phyloP scores from a whole-genome alignment of 30 jellyfish, hydroid and myxozoan genomes.

The Morbakka virulenta region DNA sequence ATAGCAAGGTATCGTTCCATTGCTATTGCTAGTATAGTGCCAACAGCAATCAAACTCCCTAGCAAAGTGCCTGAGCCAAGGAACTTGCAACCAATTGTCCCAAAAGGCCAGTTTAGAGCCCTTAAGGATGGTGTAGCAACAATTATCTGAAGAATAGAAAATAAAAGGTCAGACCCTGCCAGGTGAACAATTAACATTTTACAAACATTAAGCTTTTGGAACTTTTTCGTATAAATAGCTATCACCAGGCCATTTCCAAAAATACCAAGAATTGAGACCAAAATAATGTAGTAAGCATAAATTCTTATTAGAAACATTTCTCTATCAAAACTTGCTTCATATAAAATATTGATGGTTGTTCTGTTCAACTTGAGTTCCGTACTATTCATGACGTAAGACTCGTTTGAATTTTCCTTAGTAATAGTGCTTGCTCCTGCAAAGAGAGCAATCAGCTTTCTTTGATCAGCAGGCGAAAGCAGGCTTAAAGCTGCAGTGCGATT shows the following conservation, averaged over 20 bases:
- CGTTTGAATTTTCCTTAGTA: too few relatives aligned
- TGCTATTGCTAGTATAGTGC: conserved; percentile 14
- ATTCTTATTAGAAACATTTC: too few relatives aligned
- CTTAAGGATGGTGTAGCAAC: background rate
- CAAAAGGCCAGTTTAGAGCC: background rate
- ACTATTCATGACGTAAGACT: too few relatives aligned
- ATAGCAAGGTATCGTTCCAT: conserved; percentile 23
- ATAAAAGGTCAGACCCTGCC: conserved; percentile 36
- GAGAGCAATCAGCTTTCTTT: too few relatives aligned
- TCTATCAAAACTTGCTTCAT: too few relatives aligned
- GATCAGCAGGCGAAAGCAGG: too few relatives aligned
- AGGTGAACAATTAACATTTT: conserved; percentile 18
- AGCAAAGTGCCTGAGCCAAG: background rate
- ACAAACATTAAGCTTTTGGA: conserved; percentile 4
- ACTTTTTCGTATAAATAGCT: background rate
- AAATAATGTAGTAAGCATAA: background rate
- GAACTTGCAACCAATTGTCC: background rate
- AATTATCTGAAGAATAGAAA: conserved; percentile 12
- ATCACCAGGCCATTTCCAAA: conserved; percentile 22
- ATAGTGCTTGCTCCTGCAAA: too few relatives aligned
- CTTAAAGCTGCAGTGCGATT: too few relatives aligned
- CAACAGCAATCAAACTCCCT: conserved; percentile 18
- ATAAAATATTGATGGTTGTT: too few relatives aligned
- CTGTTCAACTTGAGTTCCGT: too few relatives aligned
- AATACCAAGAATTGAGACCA: conserved; percentile 3